Base-by-base conservation (phyloP, 1,140 invertebrate genomes). In the Bombyx mandarina region DNA sequence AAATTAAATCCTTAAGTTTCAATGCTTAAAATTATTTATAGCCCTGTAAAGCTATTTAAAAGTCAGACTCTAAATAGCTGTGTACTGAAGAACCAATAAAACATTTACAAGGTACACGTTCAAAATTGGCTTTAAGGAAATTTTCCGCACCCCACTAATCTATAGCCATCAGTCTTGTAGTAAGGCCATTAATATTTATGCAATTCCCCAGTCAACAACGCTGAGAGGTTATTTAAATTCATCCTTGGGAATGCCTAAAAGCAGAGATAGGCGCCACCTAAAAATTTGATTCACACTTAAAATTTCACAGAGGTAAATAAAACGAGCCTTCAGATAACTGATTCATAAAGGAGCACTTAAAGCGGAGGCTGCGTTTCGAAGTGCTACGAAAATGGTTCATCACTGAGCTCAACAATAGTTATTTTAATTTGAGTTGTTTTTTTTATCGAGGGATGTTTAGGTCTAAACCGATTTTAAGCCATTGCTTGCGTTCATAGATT, bases 221-320 rank as follows among this genome's bases (percentile, higher is more conserved):
- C 72, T 75, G 68, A 73, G 64, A 77, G 73, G 77, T 81, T 65
- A 75, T 83, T 79, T 75, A 78, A 75, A 83, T 83, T 83, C 79
- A 78, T 75, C 77, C 71, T 73, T 69, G 65, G 68, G 66, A 48
- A 65, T 65, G 63, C 71, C 75, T 73, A 74, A 75, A 78, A 76
- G 76, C 66, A 51, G 56, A 56, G 60, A 62, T 59, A 66, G 63
- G 60, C 56, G 61, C 62, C 64, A 63, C 60, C 65, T 77, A 66
- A 77, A 77, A 77, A 73, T 79, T 75, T 67, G 55, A 72, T 73
- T 66, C 58, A 52, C 67, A 67, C 70, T 77, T 72, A 74, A 77
- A 75, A 65, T 78, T 71, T 74, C 66, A 71, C 65, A 61, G 62
- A 53, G 59, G 63, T 58, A 64, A 68, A 68, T 68, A 69, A 61